Percentiles rank a stretch among this genome's conserved stretches.
These are phyloP conservation scores for Drosophila falleni DNA, from an alignment of 2,888 invertebrate genomes.

Conservation along the genomic window DNA sequence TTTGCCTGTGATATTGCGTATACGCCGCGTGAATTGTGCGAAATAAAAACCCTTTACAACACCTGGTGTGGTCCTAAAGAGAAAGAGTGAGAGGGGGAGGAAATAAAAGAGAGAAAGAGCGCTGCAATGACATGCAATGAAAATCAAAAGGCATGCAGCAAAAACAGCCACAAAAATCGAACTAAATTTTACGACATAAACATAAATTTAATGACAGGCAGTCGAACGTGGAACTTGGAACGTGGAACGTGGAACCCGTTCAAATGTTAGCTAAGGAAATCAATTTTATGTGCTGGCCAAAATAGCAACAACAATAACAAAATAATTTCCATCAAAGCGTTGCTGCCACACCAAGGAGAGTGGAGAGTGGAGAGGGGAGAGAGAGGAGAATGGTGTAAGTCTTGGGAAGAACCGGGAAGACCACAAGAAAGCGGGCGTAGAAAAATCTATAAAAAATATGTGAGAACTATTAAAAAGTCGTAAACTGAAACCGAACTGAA, in stretches of 20 bases:
- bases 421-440: slow-evolving; percentile 61
- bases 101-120: background rate
- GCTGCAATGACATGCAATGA: slow-evolving; percentile 58
- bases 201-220: slow-evolving; percentile 83
- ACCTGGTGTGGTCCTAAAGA: slow-evolving; percentile 70
- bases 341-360: background rate
- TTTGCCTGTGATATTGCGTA: slow-evolving; percentile 45
- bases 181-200: slow-evolving; percentile 82
- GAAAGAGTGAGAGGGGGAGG: background rate
- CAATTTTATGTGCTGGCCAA: slow-evolving; percentile 80
- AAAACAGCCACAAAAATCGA: slow-evolving; percentile 59
- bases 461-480: slow-evolving; percentile 85
- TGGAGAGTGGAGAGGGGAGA: background rate
- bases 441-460: slow-evolving; percentile 79
- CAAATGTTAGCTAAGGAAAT: slow-evolving; percentile 64
- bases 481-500: slow-evolving; percentile 69
- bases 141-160: slow-evolving; percentile 63
- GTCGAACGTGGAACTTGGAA: slow-evolving; percentile 23
- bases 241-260: slow-evolving; percentile 20
- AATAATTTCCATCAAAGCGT: slow-evolving; percentile 66
- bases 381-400: too few species aligned
- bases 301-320: slow-evolving; percentile 65
- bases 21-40: slow-evolving; percentile 46
- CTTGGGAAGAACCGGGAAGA: slow-evolving; percentile 40
- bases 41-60: slow-evolving; percentile 60